A percentile compares a stretch with the other conserved stretches of the same genome.
Conservation (phyloP, 2,113 vertebrate species). For the Oreochromis spilurus region DNA sequence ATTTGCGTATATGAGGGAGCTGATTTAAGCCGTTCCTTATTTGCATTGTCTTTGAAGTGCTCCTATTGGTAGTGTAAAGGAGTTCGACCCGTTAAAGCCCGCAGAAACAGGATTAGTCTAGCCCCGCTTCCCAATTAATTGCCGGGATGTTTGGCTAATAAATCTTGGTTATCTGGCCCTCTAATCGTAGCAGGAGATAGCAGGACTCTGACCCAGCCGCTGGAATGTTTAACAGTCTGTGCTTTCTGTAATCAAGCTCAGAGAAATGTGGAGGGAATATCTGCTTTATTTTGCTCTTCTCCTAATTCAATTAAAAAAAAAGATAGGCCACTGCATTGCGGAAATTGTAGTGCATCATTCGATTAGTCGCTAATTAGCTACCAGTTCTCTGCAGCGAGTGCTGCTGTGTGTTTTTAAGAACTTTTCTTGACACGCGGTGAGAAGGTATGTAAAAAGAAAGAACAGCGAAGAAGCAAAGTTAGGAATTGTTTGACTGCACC, state of each 20-base stretch:
- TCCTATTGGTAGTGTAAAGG: conserved; percentile 8
- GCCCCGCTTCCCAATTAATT: conserved; percentile 66
- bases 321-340: conserved; percentile 34
- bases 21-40: conserved; percentile 17
- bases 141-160: conserved; percentile 60
- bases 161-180: conserved; percentile 64
- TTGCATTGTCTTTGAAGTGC: conserved; percentile 48
- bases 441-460: background rate
- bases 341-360: conserved; percentile 43
- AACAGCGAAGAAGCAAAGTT: background rate
- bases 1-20: background rate
- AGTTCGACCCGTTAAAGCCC: conserved; percentile 37
- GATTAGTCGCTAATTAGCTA: conserved; percentile 49
- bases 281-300: conserved; percentile 40
- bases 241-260: conserved; percentile 48
- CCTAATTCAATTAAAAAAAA: conserved; percentile 62
- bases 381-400: conserved; percentile 2
- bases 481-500: background rate
- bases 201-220: conserved; percentile 35
- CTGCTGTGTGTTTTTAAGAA: background rate
- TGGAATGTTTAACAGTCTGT: conserved; percentile 52
- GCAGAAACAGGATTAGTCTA: conserved; percentile 65
- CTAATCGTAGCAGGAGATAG: conserved; percentile 58
- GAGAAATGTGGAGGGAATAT: conserved; percentile 43
- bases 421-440: background rate